phyloP scores from a whole-genome alignment of 2,888 invertebrate species.

The Nyleta sp. region DNA sequence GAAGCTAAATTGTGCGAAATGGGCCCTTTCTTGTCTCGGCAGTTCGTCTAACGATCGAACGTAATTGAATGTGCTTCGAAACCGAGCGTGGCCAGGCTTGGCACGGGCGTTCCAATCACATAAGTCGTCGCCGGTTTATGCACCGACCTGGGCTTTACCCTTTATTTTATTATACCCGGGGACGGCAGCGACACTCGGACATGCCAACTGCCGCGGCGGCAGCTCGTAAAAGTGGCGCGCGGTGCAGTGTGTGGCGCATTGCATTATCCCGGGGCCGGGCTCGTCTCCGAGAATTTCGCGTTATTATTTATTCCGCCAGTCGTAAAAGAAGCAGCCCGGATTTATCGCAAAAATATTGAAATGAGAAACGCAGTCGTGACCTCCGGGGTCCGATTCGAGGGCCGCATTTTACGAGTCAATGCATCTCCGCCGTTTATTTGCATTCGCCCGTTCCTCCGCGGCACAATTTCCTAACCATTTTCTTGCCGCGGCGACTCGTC shows the following conservation, averaged over 20 bases:
- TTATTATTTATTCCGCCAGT: conserved; percentile 78
- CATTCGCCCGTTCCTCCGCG: conserved; percentile 15
- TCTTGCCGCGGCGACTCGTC: conserved; percentile 33
- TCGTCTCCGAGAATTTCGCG: conserved; percentile 63
- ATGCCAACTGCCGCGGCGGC: conserved; percentile 62
- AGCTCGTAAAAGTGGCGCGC: conserved; percentile 64
- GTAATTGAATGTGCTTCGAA: conserved; percentile 41
- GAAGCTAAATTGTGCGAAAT: conserved; percentile 55
- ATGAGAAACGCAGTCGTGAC: conserved; percentile 73
- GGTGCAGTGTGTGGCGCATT: conserved; percentile 52
- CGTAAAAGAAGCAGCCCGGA: conserved; percentile 76
- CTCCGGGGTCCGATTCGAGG: conserved; percentile 46
- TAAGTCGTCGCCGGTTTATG: conserved; percentile 62
- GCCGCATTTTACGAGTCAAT: conserved; percentile 54
- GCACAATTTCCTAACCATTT: conserved; percentile 36
- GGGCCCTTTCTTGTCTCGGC: conserved; percentile 17
- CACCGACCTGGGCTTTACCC: conserved; percentile 55
- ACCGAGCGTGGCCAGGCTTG: conserved; percentile 22
- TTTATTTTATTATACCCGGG: conserved; percentile 60
- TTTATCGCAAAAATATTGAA: conserved; percentile 81
- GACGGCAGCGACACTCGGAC: conserved; percentile 60
- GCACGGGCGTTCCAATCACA: conserved; percentile 41
- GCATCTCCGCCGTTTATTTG: conserved; percentile 47
- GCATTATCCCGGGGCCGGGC: conserved; percentile 49
- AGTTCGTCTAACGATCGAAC: conserved; percentile 40